Evolutionary conservation across 2,797 vertebrate genomes (phyloP).

Genomic region (Pelobates cultripes): DNA sequence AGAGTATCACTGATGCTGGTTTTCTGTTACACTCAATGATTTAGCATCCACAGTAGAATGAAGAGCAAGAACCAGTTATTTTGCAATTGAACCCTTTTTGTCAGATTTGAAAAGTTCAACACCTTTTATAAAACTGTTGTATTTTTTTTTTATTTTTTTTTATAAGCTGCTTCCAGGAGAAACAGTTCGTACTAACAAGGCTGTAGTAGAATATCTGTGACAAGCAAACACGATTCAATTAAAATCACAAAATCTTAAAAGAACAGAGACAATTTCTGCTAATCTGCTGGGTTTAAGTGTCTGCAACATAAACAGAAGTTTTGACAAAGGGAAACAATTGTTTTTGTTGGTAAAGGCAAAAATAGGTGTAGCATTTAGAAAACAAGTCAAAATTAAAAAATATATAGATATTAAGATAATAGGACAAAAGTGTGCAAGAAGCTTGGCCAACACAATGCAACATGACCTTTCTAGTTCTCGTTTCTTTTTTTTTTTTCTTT

Average conservation of each 20-base stretch:
- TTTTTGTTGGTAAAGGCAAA: too few relatives aligned
- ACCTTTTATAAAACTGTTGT: constrained; percentile 10
- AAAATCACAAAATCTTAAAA: not conserved
- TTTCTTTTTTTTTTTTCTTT: too few relatives aligned
- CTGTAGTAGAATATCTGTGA: not conserved
- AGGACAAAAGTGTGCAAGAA: too few relatives aligned
- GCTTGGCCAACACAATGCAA: too few relatives aligned
- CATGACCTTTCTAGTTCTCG: too few relatives aligned
- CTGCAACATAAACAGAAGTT: not conserved
- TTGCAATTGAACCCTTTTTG: constrained; percentile 13
- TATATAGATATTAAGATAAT: too few relatives aligned
- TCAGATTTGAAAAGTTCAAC: constrained; percentile 19
- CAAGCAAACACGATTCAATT: not conserved
- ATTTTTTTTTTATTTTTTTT: constrained; percentile 5
- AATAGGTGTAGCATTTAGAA: too few relatives aligned
- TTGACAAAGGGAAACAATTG: too few relatives aligned
- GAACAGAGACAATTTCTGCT: not conserved
- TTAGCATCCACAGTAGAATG: not conserved
- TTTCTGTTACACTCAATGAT: constrained; percentile 59
- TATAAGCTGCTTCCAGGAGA: constrained; percentile 1
- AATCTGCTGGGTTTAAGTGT: not conserved
- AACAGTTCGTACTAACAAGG: constrained; percentile 3
- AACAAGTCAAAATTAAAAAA: too few relatives aligned
- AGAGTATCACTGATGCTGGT: constrained; percentile 67
- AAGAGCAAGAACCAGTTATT: constrained; percentile 9